Percentiles rank a stretch among this genome's conserved stretches.
phyloP scores from a whole-genome alignment of 2,113 vertebrate species.

The Willisornis vidua region DNA sequence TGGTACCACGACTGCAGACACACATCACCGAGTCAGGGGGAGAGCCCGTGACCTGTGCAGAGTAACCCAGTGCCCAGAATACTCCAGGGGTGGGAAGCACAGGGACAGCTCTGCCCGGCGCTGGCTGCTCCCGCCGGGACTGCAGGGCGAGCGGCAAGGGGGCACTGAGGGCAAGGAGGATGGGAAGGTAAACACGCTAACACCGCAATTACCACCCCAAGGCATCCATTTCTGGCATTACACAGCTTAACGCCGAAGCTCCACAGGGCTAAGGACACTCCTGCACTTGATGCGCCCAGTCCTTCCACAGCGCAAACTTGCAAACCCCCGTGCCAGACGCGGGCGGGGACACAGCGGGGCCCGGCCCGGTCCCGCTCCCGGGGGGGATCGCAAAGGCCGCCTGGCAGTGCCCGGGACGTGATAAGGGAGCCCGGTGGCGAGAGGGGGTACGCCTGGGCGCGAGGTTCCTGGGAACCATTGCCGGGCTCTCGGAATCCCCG shows the following conservation, averaged over 20 bases:
- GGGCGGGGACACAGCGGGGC: fast-evolving
- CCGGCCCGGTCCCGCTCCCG: fast-evolving
- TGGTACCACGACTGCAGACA: background rate
- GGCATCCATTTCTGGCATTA: background rate
- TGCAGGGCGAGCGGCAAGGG: no score
- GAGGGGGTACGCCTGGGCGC: fast-evolving
- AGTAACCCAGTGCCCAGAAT: background rate
- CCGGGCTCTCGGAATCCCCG: no score
- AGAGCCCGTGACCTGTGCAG: background rate
- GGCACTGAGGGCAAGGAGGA: no score
- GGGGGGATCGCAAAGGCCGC: fast-evolving
- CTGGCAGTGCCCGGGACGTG: background rate
- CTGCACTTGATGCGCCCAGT: no score
- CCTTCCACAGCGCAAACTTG: no score
- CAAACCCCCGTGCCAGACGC: fast-evolving
- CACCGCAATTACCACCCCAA: background rate
- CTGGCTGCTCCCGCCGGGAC: background rate
- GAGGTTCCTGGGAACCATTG: fast-evolving
- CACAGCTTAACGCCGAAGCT: background rate
- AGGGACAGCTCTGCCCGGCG: background rate
- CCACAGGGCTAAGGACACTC: no score
- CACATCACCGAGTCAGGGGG: fast-evolving
- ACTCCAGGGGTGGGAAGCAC: no score
- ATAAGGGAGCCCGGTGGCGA: no score
- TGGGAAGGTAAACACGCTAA: background rate